These are phyloP conservation scores for Eugnorisma glareosa DNA, from an alignment of 2,888 invertebrate genomes.

Conservation along the genomic window DNA sequence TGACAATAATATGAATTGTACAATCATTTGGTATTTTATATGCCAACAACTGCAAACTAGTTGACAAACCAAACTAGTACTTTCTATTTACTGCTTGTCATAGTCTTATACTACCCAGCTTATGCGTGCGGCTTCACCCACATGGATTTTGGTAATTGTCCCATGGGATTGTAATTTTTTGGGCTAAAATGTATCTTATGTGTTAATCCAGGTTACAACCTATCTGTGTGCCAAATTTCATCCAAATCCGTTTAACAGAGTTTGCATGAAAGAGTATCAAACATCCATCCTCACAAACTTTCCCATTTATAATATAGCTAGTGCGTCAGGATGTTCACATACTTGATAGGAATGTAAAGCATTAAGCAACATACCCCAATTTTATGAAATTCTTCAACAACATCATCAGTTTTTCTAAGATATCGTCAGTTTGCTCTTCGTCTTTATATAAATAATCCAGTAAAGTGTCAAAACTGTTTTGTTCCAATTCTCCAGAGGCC, in stretches of 20 bases:
- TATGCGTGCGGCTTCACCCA: too few species aligned
- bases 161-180: too few species aligned
- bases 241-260: too few species aligned
- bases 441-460: conserved; percentile 74
- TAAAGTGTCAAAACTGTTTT: conserved; percentile 67
- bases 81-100: neutral
- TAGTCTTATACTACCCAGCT: neutral
- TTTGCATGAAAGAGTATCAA: too few species aligned
- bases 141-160: too few species aligned
- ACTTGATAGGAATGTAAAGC: neutral
- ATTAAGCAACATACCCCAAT: conserved; percentile 77
- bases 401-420: conserved; percentile 71
- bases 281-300: too few species aligned
- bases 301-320: too few species aligned
- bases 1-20: neutral
- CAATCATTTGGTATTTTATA: neutral
- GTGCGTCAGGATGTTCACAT: neutral
- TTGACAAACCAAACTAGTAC: neutral
- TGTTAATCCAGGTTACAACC: too few species aligned
- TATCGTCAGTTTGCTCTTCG: conserved; percentile 62
- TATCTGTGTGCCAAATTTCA: too few species aligned
- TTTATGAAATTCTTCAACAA: conserved; percentile 82
- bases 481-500: conserved; percentile 8
- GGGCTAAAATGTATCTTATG: too few species aligned
- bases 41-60: neutral